Evolutionary conservation across 2,888 invertebrate species (phyloP), one percentile per base, ranked within the genome.

Genomic region (Helicoverpa assulta): DNA sequence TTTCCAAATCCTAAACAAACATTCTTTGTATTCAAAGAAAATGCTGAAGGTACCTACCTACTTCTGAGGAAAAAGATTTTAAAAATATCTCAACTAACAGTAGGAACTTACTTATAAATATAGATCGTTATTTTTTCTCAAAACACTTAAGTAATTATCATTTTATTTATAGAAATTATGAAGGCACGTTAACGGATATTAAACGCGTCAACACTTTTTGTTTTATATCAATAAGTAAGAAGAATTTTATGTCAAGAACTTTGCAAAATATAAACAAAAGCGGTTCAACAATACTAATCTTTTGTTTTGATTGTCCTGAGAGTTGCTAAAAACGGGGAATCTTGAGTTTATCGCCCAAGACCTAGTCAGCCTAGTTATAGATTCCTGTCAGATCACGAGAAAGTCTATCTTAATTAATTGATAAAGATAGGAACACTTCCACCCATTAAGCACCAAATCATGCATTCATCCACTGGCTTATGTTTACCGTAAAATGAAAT

Each of bases 121-220:
- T 26, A 26, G 26, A 26, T 26, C 26, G 26, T 26, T 26, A 26
- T 26, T 40, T 14, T 40, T 40, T 40, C 10, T 4, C 40, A 8
- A 7, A 33, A 33, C 7, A 33, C 6, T 33, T 33, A 33, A 33
- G 33, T 33, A 33, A 33, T 33, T 33, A 33, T 7, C 1, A 33
- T 33, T 33, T 33, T 33, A 33, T 33, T 33, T 33, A 33, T 33
- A 33, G 6, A 33, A 33, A 33, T 33, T 12, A 40, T 5, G 21
- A 52, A 57, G 10, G 47, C 53, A 53, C 57, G 40, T 29, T 40
- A 66, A 73, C 43, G 26, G 52, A 47, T 72, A 71, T 72, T 55
- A 73, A 73, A 54, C 19, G 50, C 50, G 21, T 26, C 33, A 18
- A 47, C 50, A 33, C 66, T 43, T 57, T 21, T 12, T 53, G 37